Percentiles rank a stretch among this genome's conserved stretches.
Evolutionary conservation across 2,113 vertebrate species (phyloP).

Genomic region (Indicator maculatus): DNA sequence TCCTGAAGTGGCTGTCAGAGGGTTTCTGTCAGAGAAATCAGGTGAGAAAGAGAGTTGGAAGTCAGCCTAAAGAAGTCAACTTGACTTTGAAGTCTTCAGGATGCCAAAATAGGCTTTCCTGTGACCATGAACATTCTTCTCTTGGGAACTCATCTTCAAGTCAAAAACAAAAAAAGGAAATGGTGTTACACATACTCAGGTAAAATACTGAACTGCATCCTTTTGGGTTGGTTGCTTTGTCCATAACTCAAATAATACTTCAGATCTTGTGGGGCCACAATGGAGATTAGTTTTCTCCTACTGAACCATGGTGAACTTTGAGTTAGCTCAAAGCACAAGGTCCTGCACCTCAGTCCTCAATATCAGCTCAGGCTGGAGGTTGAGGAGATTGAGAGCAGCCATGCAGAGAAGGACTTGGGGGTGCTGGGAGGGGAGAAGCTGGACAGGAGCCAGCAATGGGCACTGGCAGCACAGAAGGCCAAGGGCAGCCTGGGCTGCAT

Average conservation of each 20-base stretch:
- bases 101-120: neutral
- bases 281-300: neutral
- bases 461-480: no score
- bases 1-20: neutral
- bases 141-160: neutral
- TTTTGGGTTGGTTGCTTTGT: neutral
- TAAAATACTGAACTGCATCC: neutral
- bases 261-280: neutral
- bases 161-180: accelerated
- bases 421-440: no score
- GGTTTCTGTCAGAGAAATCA: neutral
- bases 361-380: no score
- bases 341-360: no score
- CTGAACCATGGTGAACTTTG: neutral
- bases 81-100: neutral
- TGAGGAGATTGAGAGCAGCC: no score
- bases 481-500: no score
- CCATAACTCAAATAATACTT: neutral
- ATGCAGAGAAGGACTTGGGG: no score
- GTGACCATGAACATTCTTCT: neutral
- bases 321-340: neutral
- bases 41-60: neutral
- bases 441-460: no score
- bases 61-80: neutral
- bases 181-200: neutral